Conservation (phyloP, 2,797 vertebrate species). For the Diglossa cyanea region DNA sequence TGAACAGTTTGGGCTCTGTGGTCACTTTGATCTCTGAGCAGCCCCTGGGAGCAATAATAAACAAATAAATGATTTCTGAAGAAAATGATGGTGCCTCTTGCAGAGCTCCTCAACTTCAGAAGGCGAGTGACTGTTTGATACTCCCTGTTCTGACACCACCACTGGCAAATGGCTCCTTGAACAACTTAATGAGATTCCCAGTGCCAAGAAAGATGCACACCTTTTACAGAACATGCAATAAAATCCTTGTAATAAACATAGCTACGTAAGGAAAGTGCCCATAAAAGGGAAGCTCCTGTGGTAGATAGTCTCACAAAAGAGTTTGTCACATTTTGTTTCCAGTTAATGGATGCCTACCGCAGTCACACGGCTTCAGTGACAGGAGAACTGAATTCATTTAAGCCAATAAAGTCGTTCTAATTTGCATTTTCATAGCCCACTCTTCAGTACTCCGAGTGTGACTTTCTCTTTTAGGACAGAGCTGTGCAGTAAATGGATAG, state of each 20-base stretch:
- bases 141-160: background rate
- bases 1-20: accelerated
- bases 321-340: constrained; percentile 10
- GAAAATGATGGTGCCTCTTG: background rate
- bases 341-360: background rate
- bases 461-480: constrained; percentile 70
- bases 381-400: constrained; percentile 52
- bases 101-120: background rate
- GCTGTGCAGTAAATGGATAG: constrained; percentile 42
- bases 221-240: background rate
- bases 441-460: constrained; percentile 48
- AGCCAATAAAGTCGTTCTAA: constrained; percentile 55
- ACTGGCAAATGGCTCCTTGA: background rate
- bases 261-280: background rate
- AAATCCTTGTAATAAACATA: constrained; percentile 17
- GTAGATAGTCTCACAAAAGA: background rate
- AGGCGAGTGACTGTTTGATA: background rate
- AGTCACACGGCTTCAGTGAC: constrained; percentile 3
- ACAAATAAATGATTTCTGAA: background rate
- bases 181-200: background rate
- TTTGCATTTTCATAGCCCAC: constrained; percentile 74
- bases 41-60: background rate
- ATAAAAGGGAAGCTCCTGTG: background rate
- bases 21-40: background rate
- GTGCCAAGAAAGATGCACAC: background rate